These are phyloP conservation scores for Heloderma charlesbogerti DNA, from an alignment of 2,113 vertebrate species.

Conservation along the genomic window DNA sequence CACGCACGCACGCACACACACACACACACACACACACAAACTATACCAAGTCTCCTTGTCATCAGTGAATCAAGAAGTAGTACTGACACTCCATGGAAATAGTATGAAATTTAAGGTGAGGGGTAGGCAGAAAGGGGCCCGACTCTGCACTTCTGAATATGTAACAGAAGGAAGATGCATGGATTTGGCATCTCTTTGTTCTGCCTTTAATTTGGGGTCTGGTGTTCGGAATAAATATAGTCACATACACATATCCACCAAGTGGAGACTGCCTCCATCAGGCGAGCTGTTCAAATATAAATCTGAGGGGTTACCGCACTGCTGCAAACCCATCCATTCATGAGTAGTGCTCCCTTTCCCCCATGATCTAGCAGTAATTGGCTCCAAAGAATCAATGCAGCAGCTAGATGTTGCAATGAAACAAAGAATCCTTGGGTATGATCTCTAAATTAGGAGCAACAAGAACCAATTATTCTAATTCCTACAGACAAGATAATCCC, in stretches of 20 bases:
- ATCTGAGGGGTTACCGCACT: too few relatives aligned
- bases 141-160: neutral
- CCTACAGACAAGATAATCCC: neutral
- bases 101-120: neutral
- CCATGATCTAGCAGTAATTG: neutral
- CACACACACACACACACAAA: too few relatives aligned
- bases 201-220: too few relatives aligned
- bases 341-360: neutral
- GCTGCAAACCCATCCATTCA: neutral
- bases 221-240: neutral
- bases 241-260: neutral
- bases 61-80: neutral
- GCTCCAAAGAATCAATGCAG: neutral
- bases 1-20: neutral
- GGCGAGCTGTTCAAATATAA: neutral
- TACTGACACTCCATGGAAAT: neutral
- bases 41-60: neutral
- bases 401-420: neutral
- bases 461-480: fast-evolving
- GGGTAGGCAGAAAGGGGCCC: neutral
- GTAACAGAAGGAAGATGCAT: neutral
- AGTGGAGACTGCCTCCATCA: neutral
- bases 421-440: neutral
- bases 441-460: neutral
- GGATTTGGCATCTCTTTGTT: neutral